A percentile compares a stretch with the other conserved stretches of the same genome.
Conservation (phyloP, 2,113 vertebrate genomes). For the Takifugu flavidus region DNA sequence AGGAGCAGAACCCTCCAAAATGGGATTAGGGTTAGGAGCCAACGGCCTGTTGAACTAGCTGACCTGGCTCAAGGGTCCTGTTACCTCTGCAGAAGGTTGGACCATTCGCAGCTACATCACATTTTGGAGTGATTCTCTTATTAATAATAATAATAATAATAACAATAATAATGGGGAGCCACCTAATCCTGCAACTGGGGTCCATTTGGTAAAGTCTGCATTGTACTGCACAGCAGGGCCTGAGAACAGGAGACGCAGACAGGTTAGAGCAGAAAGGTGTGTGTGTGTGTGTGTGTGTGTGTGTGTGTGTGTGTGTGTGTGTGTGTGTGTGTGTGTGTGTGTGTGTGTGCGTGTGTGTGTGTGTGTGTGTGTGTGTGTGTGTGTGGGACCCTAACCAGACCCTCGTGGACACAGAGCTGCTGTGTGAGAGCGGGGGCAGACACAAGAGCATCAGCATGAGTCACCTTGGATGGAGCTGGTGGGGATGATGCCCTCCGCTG, state of each 20-base stretch:
- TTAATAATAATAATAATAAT: conserved; percentile 17
- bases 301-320: too few species aligned
- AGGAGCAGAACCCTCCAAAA: too few species aligned
- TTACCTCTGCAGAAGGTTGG: not conserved
- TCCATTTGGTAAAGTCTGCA: conserved; percentile 72
- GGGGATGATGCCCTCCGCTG: conserved; percentile 88
- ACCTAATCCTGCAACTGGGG: conserved; percentile 78
- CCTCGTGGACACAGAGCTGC: too few species aligned
- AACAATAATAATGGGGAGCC: conserved; percentile 31
- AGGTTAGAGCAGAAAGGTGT: conserved; percentile 1
- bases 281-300: too few species aligned
- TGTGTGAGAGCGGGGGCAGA: too few species aligned
- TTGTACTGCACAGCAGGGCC: conserved; percentile 74
- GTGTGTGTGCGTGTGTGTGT: too few species aligned
- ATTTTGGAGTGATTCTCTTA: conserved; percentile 50
- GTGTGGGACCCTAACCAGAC: too few species aligned
- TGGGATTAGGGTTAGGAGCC: too few species aligned
- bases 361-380: too few species aligned
- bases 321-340: too few species aligned
- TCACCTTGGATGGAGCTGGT: conserved; percentile 85
- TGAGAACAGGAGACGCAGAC: conserved; percentile 56
- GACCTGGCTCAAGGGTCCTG: not conserved
- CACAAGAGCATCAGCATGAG: not conserved
- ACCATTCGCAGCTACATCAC: not conserved
- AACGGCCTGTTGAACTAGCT: not conserved